phyloP scores from a whole-genome alignment of 1,140 invertebrate genomes.

The Caenorhabditis brenneri region DNA sequence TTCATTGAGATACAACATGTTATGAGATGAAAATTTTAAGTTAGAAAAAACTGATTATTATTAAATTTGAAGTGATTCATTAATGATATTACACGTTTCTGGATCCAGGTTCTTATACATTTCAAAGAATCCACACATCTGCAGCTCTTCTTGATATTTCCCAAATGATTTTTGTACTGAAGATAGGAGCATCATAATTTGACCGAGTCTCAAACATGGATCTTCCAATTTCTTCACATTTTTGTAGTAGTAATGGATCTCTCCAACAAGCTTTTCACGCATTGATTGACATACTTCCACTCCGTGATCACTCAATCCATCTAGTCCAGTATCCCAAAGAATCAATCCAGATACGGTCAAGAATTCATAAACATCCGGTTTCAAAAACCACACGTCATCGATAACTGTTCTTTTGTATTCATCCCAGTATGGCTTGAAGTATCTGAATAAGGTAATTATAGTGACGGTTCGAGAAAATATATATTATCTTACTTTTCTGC shows the following conservation, averaged over 20 bases:
- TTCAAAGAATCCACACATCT: conserved; percentile 25
- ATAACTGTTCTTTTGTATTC: conserved; percentile 18
- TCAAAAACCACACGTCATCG: conserved; percentile 19
- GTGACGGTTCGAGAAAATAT: neutral
- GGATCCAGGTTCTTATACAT: conserved; percentile 20
- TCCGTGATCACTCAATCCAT: neutral
- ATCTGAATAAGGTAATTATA: neutral
- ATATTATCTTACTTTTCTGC: neutral
- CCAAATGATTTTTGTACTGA: conserved; percentile 17
- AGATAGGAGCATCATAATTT: conserved; percentile 18
- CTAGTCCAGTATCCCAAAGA: conserved; percentile 18
- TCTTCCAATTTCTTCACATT: conserved; percentile 28
- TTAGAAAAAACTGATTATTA: too few relatives aligned
- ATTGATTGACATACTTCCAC: neutral
- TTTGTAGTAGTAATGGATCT: conserved; percentile 30
- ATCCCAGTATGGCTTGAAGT: conserved; percentile 28
- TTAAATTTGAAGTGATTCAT: conserved; percentile 5
- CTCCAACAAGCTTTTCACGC: neutral
- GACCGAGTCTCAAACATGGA: conserved; percentile 22
- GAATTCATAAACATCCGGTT: conserved; percentile 14
- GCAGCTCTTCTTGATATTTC: conserved; percentile 28
- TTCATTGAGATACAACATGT: neutral
- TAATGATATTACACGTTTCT: neutral
- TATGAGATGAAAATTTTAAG: neutral
- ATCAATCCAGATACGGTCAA: conserved; percentile 2